Evolutionary conservation across 1,140 invertebrate genomes (phyloP).

Genomic region (Choristoneura fumiferana): DNA sequence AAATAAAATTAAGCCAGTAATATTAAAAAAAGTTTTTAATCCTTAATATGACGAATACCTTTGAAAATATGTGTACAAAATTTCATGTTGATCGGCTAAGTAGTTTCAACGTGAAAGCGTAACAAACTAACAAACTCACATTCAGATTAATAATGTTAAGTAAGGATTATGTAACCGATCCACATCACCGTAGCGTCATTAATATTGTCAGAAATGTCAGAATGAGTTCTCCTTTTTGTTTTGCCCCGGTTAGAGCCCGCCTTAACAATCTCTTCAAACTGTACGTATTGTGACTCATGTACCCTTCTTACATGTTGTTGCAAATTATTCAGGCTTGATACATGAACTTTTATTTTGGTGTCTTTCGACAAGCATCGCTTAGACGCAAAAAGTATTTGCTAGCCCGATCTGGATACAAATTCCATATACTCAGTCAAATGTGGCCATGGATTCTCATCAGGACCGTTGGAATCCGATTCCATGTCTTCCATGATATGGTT

Average conservation of each 20-base stretch:
- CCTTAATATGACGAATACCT: too few species aligned
- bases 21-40: too few species aligned
- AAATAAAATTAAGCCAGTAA: too few species aligned
- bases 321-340: not conserved
- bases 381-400: slow-evolving; percentile 24
- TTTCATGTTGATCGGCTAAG: too few species aligned
- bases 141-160: too few species aligned
- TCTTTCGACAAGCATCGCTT: slow-evolving; percentile 14
- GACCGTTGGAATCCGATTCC: slow-evolving; percentile 25
- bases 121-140: too few species aligned
- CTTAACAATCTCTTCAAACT: slow-evolving; percentile 27
- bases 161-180: too few species aligned
- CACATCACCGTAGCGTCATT: too few species aligned
- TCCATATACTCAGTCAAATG: slow-evolving; percentile 28
- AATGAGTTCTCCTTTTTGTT: slow-evolving; percentile 23
- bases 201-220: slow-evolving; percentile 7
- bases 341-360: not conserved
- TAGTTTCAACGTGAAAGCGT: too few species aligned
- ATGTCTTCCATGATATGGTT: slow-evolving; percentile 27
- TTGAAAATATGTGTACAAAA: too few species aligned
- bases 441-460: slow-evolving; percentile 24
- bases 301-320: not conserved
- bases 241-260: slow-evolving; percentile 25
- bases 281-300: slow-evolving; percentile 21
- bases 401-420: slow-evolving; percentile 22